Base-by-base conservation (phyloP, 2,113 vertebrate species). In the Sclerurus mexicanus region DNA sequence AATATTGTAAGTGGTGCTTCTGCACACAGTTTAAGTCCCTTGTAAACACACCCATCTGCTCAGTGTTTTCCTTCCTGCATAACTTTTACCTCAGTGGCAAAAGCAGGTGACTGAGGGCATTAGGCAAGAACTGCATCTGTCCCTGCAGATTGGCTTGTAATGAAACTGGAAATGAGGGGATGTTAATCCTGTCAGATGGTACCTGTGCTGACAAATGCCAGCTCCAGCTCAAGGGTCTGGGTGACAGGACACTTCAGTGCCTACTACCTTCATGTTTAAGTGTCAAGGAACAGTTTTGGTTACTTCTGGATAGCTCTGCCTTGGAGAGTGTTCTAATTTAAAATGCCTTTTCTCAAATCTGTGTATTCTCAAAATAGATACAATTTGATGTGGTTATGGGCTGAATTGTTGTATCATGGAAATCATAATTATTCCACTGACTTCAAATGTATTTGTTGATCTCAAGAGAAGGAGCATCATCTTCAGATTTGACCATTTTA, bases 1-100 rank as follows among this genome's bases (percentile, higher is more conserved):
- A 98, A 95, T 96, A 95, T 71, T 87, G 60, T 75, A 97, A 97
- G 90, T 76, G 78, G 85, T 90, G 90, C 90, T 93, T 96, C 90
- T 84, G 94, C 81, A 97, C 87, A 94, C 92, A 95, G 76, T 78
- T 86, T 77, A 96, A 90, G 56, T 93, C 63, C 90, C 82, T 28
- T 74, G 91, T 94, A 97, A 98, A 98, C 95, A 97, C 46, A 63
- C 20, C 97, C 97, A 98, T 97, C 97, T 98, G 98, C 68, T 97
- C 94, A 42, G 22, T 95, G 89, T 97, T 97, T 97, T 96, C 66
- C 75, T 77, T 92, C 55, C 71, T 66, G 55, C 85, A 91, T 89
- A 78, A 90, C 62, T 92, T 74, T 85, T 92, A 88, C 75, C 55
- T 91, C 89, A 80, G 44, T 14, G 60, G 52, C 58, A 68, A 82